A percentile compares a stretch with the other conserved stretches of the same genome.
These are phyloP conservation scores for Pempheris klunzingeri DNA, from an alignment of 2,797 vertebrate genomes.

Conservation along the genomic window DNA sequence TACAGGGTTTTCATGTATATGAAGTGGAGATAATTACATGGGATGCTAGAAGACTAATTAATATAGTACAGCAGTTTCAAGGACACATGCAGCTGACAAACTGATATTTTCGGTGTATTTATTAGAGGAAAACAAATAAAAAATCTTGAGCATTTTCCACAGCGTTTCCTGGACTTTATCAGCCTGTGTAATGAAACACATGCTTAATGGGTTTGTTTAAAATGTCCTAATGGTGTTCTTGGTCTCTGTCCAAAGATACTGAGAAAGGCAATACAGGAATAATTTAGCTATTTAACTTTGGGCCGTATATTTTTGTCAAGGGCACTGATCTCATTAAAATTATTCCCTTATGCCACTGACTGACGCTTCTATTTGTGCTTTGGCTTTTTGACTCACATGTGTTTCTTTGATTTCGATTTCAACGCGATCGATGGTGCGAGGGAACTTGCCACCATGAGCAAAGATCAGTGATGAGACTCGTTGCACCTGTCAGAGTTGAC, in stretches of 20 bases:
- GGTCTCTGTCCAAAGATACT: slow-evolving; percentile 82
- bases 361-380: slow-evolving; percentile 53
- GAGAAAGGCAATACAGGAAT: slow-evolving; percentile 72
- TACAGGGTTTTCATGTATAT: neutral
- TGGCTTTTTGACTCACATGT: slow-evolving; percentile 68
- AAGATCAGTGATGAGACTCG: slow-evolving; percentile 74
- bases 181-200: slow-evolving; percentile 73
- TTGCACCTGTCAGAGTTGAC: slow-evolving; percentile 81
- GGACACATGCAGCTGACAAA: slow-evolving; percentile 30
- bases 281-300: slow-evolving; percentile 79
- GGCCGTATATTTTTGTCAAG: slow-evolving; percentile 78
- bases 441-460: slow-evolving; percentile 65
- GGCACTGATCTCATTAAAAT: slow-evolving; percentile 80
- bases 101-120: slow-evolving; percentile 47
- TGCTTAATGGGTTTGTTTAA: slow-evolving; percentile 82
- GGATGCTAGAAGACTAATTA: slow-evolving; percentile 16
- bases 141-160: slow-evolving; percentile 44
- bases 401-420: slow-evolving; percentile 74
- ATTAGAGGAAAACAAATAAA: slow-evolving; percentile 58
- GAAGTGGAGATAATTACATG: slow-evolving; percentile 19
- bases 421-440: slow-evolving; percentile 45
- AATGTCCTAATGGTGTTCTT: slow-evolving; percentile 85
- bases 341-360: slow-evolving; percentile 59
- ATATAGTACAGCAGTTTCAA: slow-evolving; percentile 26
- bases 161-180: slow-evolving; percentile 60